phyloP scores from a whole-genome alignment of 2,113 vertebrate species.

The Menura novaehollandiae region DNA sequence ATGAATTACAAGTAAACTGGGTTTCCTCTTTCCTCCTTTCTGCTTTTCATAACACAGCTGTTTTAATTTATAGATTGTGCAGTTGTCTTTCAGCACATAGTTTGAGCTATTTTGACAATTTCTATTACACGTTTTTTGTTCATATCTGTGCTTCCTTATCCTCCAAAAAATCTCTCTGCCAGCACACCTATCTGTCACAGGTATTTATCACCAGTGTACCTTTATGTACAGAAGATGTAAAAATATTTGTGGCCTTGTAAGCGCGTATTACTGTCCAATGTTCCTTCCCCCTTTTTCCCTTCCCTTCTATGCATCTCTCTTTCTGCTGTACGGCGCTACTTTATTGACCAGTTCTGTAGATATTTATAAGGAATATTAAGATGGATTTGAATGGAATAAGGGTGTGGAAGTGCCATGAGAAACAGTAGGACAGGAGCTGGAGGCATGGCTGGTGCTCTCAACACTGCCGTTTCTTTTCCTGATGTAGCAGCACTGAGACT shows the following conservation, averaged over 20 bases:
- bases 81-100: not conserved
- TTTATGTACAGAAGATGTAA: not conserved
- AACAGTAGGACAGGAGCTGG: not conserved
- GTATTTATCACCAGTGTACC: not conserved
- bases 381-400: not conserved
- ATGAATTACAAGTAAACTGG: not conserved
- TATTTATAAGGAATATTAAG: not conserved
- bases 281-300: too few relatives aligned
- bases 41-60: not conserved
- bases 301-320: not conserved
- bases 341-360: not conserved
- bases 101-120: not conserved
- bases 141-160: not conserved
- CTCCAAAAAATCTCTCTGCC: not conserved
- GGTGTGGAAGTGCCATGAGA: not conserved
- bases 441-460: not conserved
- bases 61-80: not conserved
- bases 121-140: not conserved
- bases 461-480: not conserved
- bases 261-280: not conserved
- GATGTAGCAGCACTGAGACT: not conserved
- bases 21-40: not conserved
- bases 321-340: not conserved
- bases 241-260: not conserved
- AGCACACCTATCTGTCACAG: not conserved